Percentiles rank a stretch among this genome's conserved stretches.
Evolutionary conservation across 1,140 invertebrate genomes (phyloP).

Genomic region (Manduca sexta): DNA sequence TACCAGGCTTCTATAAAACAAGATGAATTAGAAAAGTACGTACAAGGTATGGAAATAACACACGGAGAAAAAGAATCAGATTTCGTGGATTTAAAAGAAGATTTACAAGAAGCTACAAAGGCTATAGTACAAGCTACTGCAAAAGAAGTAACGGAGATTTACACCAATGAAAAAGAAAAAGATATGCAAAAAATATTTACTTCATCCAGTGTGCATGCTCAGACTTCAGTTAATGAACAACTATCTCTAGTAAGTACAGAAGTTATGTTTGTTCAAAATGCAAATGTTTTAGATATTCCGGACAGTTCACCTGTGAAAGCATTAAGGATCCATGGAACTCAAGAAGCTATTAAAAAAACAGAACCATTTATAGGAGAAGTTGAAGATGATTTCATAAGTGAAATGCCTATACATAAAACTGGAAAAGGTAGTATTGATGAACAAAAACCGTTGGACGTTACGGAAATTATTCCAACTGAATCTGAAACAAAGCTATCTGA

Average conservation of each 20-base stretch:
- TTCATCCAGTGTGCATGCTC: slow-evolving; percentile 11
- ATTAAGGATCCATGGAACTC: slow-evolving; percentile 20
- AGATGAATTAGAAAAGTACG: slow-evolving; percentile 31
- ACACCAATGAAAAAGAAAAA: slow-evolving; percentile 41
- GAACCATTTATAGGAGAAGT: slow-evolving; percentile 41
- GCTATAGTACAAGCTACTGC: slow-evolving; percentile 26
- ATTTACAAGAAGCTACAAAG: slow-evolving; percentile 22
- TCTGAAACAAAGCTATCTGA: slow-evolving; percentile 23
- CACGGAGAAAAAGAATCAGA: slow-evolving; percentile 38
- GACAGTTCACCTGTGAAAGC: slow-evolving; percentile 19
- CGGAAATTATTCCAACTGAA: slow-evolving; percentile 40
- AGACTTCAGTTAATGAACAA: slow-evolving; percentile 30
- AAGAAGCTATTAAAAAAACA: slow-evolving; percentile 36
- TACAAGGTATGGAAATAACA: slow-evolving; percentile 33
- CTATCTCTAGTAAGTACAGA: slow-evolving; percentile 34
- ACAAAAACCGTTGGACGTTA: slow-evolving; percentile 39
- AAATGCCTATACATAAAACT: slow-evolving; percentile 8
- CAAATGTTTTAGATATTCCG: slow-evolving; percentile 24
- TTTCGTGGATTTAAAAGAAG: slow-evolving; percentile 13
- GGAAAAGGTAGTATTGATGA: slow-evolving; percentile 24
- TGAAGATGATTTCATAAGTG: slow-evolving; percentile 22
- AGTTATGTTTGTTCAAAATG: slow-evolving; percentile 34
- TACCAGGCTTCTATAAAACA: slow-evolving; percentile 24
- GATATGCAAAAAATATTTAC: slow-evolving; percentile 13
- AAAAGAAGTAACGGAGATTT: slow-evolving; percentile 36